phyloP scores from a whole-genome alignment of 2,888 invertebrate species.

The Bellardia bayeri region DNA sequence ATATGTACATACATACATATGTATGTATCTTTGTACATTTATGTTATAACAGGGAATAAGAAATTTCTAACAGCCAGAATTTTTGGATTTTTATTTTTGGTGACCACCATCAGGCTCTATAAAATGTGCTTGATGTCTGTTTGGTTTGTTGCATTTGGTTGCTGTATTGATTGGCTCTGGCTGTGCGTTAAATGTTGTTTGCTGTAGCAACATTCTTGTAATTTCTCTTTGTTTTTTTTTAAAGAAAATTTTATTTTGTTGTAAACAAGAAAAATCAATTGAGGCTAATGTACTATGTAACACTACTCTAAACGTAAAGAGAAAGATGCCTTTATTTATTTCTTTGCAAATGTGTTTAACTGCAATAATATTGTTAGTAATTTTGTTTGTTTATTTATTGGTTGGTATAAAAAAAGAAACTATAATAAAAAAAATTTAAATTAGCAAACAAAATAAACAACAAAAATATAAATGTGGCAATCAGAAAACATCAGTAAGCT shows the following conservation, averaged over 20 bases:
- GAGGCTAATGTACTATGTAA: constrained; percentile 65
- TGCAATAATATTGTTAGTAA: constrained; percentile 47
- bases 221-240: constrained; percentile 1
- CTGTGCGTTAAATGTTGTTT: constrained; percentile 42
- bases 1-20: background rate
- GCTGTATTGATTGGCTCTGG: constrained; percentile 20
- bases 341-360: constrained; percentile 9
- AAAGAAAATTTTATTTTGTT: constrained; percentile 29
- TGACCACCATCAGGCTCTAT: constrained; percentile 54
- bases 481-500: background rate
- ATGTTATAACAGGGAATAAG: constrained; percentile 39
- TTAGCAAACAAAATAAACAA: constrained; percentile 50
- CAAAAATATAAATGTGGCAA: background rate
- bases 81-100: constrained; percentile 24
- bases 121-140: constrained; percentile 45
- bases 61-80: constrained; percentile 30
- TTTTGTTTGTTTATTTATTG: constrained; percentile 47
- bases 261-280: constrained; percentile 69
- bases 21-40: constrained; percentile 1
- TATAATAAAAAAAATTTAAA: constrained; percentile 62
- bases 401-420: constrained; percentile 21
- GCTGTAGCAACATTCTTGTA: constrained; percentile 34
- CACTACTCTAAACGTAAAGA: constrained; percentile 5
- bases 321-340: constrained; percentile 7
- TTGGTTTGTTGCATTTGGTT: constrained; percentile 50